Percentiles rank a stretch among this genome's conserved stretches.
Evolutionary conservation across 2,888 invertebrate species (phyloP).

Genomic region (Scaptomyza tumidula): DNA sequence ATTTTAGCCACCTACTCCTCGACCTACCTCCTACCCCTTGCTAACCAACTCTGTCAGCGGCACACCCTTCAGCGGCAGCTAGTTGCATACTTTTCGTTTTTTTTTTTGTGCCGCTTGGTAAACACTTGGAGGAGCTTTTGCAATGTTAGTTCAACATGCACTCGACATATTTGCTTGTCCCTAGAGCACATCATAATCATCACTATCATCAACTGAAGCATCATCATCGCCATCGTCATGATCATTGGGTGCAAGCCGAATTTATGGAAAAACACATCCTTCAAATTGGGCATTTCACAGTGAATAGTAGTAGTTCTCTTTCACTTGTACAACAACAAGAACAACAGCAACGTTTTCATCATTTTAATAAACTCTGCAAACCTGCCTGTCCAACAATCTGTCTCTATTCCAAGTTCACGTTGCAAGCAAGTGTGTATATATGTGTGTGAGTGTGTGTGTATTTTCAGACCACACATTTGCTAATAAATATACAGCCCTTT

Average conservation of each 20-base stretch:
- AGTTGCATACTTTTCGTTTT: conserved; percentile 49
- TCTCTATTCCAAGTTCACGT: conserved; percentile 9
- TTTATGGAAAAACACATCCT: conserved; percentile 29
- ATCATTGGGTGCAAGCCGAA: conserved; percentile 17
- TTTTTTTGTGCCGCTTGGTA: conserved; percentile 56
- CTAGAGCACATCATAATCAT: conserved; percentile 37
- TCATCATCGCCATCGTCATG: conserved; percentile 11
- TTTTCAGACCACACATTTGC: conserved; percentile 23
- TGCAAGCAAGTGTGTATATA: conserved; percentile 1
- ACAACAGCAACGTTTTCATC: conserved; percentile 65
- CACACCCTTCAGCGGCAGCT: conserved; percentile 15
- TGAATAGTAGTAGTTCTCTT: background rate
- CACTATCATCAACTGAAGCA: conserved; percentile 34
- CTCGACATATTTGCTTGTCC: conserved; percentile 74
- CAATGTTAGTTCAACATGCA: conserved; percentile 79
- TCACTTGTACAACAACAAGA: conserved; percentile 38
- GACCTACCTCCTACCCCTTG: background rate
- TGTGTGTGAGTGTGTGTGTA: conserved; percentile 16
- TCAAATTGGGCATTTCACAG: conserved; percentile 10
- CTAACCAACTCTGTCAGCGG: conserved; percentile 6
- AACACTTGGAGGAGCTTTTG: conserved; percentile 72
- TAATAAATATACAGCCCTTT: conserved; percentile 46
- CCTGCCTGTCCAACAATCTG: conserved; percentile 11
- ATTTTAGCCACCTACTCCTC: conserved; percentile 55
- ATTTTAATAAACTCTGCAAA: conserved; percentile 50